Evolutionary conservation across 2,113 vertebrate species (phyloP), one percentile per base, ranked within the genome.

Genomic region (Bubo bubo): DNA sequence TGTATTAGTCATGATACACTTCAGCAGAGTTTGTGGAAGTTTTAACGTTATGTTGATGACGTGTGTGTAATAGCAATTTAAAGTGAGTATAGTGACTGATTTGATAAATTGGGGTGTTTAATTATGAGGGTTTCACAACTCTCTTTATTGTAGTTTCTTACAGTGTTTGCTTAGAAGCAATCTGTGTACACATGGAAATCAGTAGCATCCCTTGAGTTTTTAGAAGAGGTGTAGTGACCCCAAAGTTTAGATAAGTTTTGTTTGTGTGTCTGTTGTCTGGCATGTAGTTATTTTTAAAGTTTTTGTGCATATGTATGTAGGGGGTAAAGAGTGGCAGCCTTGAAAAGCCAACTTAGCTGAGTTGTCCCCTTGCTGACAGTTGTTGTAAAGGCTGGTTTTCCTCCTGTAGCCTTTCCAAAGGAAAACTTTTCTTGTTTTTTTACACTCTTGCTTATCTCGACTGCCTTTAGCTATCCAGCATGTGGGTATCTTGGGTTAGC

Each of bases 321-420:
- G n/a, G 43, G 66, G 58, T 95, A 91, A 95, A 72, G 58, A 88
- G 89, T 30, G 41, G 58, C 91, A 91, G 80, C 45, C 62, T 79
- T 60, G 66, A 76, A 70, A 93, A 92, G 39, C 70, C 60, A 66
- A 62, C 70, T 79, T 95, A 89, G 45, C 50, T 76, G 43, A 47
- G 43, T 19, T 30, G 73, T 71, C 20, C 23, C 27, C 58, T 90
- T 62, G 58, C 41, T 75, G 50, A 45, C 0, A 0, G 23, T 59
- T 79, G 53, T 67, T 95, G 52, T 52, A 88, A 92, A 77, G 8
- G 4, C 35, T 76, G 53, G 1, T 50, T 91, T 34, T 83, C 30
- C 27, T 50, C 27, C 19, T 77, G 28, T 34, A 52, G 24, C 58
- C 35, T 90, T 76, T 66, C 64, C 73, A 84, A 50, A 86, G 18